Evolutionary conservation across 2,797 vertebrate species (phyloP).

Genomic region (Mareca strepera): DNA sequence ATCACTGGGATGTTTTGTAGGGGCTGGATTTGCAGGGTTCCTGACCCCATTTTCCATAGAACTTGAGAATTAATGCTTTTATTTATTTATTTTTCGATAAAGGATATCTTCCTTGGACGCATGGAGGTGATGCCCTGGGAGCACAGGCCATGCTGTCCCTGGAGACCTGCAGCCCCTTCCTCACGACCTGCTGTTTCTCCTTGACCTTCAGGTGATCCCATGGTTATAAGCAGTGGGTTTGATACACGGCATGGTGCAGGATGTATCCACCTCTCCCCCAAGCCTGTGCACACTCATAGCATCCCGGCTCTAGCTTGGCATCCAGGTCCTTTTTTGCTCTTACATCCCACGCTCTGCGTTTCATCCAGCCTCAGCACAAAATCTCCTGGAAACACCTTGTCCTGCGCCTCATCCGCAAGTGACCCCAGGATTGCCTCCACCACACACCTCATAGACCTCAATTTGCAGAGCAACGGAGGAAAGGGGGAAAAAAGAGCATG

Average conservation of each 20-base stretch:
- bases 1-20: rapidly evolving
- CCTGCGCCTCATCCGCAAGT: neutral
- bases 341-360: neutral
- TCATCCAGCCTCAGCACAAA: neutral
- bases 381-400: neutral
- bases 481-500: neutral
- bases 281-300: rapidly evolving
- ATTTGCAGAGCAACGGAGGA: neutral
- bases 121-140: neutral
- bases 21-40: neutral
- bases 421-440: rapidly evolving
- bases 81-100: neutral
- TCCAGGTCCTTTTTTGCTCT: neutral
- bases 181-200: neutral
- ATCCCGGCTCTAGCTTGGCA: neutral
- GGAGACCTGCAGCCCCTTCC: neutral
- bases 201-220: neutral
- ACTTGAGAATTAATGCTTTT: neutral
- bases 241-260: neutral
- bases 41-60: rapidly evolving
- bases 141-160: neutral
- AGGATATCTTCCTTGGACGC: rapidly evolving
- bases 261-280: neutral
- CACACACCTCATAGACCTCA: rapidly evolving
- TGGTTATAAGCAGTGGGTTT: neutral